Conservation (phyloP, 37 sponge, comb jelly and placozoan genomes). For the Corticium candelabrum region DNA sequence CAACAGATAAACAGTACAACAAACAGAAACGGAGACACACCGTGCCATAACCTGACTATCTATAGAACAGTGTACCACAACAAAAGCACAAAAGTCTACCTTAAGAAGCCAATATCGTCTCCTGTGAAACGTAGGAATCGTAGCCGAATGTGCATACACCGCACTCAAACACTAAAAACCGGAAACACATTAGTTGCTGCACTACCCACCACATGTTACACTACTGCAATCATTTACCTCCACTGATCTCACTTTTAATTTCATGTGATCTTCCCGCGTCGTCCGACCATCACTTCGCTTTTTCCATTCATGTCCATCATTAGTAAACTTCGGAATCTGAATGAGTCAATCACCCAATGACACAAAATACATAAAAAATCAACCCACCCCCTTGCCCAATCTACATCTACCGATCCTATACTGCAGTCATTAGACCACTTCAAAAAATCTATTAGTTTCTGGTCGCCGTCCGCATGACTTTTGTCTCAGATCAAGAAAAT, state of each 20-base stretch:
- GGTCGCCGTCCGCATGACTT: too few species aligned
- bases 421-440: too few species aligned
- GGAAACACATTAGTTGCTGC: constrained; percentile 7
- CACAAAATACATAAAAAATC: too few species aligned
- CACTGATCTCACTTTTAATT: constrained; percentile 15
- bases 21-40: too few species aligned
- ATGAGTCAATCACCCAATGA: background rate
- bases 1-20: too few species aligned
- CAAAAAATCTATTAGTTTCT: too few species aligned
- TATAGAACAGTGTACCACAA: too few species aligned
- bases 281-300: constrained; percentile 14
- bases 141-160: constrained; percentile 20
- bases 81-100: too few species aligned
- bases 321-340: constrained; percentile 1
- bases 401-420: too few species aligned
- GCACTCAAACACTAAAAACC: constrained; percentile 17
- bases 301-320: constrained; percentile 18
- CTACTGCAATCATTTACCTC: constrained; percentile 26
- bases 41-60: too few species aligned
- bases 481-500: too few species aligned
- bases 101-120: constrained; percentile 25
- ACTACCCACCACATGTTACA: background rate
- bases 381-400: too few species aligned
- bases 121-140: constrained; percentile 18
- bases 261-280: constrained; percentile 21